These are phyloP conservation scores for Erinaceus europaeus DNA, from an alignment of 2,113 vertebrate genomes.

Conservation along the genomic window DNA sequence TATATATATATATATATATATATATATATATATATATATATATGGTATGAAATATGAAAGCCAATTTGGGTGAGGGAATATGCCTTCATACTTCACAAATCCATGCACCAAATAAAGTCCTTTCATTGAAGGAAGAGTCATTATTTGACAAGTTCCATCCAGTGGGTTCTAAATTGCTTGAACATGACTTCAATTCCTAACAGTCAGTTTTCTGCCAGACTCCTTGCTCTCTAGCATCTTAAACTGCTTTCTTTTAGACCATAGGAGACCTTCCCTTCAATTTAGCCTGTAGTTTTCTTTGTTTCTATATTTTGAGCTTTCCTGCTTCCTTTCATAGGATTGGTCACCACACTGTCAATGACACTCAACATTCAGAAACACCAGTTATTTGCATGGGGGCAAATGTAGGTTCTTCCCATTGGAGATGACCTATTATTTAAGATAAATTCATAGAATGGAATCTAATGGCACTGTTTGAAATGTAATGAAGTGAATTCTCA, in stretches of 20 bases:
- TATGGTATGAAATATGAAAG: too few species aligned
- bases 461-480: not conserved
- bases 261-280: conserved; percentile 33
- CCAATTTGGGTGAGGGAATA: too few species aligned
- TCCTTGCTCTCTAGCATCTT: not conserved
- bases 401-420: too few species aligned
- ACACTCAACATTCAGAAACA: not conserved
- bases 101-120: not conserved
- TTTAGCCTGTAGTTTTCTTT: conserved; percentile 35
- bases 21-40: too few species aligned
- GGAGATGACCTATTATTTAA: not conserved
- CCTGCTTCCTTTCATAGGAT: not conserved
- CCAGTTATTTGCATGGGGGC: too few species aligned
- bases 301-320: not conserved
- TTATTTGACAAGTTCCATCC: conserved; percentile 35
- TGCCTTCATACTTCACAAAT: not conserved
- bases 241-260: conserved; percentile 28
- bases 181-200: conserved; percentile 47
- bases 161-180: conserved; percentile 35
- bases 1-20: too few species aligned
- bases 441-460: not conserved
- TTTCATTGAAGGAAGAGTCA: not conserved
- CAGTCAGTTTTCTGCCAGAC: conserved; percentile 49
- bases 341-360: not conserved
- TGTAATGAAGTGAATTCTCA: not conserved